Conservation (phyloP, 2,113 vertebrate genomes). For the Chionodraco myersi region DNA sequence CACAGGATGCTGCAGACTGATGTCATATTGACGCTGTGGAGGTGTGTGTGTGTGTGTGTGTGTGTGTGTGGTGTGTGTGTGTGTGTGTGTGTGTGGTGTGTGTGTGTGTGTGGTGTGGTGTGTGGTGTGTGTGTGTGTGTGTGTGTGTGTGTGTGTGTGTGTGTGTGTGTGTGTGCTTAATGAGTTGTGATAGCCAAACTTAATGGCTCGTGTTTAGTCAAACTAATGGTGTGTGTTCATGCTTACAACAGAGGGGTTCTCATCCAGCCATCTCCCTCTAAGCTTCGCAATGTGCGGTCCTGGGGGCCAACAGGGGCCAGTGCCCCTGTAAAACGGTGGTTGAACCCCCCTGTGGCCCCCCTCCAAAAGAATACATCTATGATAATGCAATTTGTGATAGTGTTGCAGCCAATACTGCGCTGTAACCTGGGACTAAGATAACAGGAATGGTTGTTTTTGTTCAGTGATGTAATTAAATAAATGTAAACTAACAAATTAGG, state of each 20-base stretch:
- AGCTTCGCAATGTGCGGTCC: neutral
- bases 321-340: too few relatives aligned
- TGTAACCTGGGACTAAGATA: too few relatives aligned
- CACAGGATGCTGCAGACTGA: neutral
- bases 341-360: too few relatives aligned
- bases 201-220: constrained; percentile 31
- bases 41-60: constrained; percentile 1
- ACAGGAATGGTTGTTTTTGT: too few relatives aligned
- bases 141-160: constrained; percentile 2
- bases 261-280: neutral
- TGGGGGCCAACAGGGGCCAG: too few relatives aligned
- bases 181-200: constrained; percentile 33
- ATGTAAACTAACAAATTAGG: too few relatives aligned
- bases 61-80: neutral
- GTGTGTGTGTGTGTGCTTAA: constrained; percentile 32
- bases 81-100: constrained; percentile 7
- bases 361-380: too few relatives aligned
- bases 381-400: too few relatives aligned
- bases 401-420: too few relatives aligned
- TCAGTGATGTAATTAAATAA: too few relatives aligned
- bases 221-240: constrained; percentile 30
- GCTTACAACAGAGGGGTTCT: constrained; percentile 3
- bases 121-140: constrained; percentile 11
- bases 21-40: too few relatives aligned
- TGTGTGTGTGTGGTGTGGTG: constrained; percentile 21